Percentiles rank a stretch among this genome's conserved stretches.
Conservation (phyloP, 2,113 vertebrate genomes). For the Vicugna pacos region DNA sequence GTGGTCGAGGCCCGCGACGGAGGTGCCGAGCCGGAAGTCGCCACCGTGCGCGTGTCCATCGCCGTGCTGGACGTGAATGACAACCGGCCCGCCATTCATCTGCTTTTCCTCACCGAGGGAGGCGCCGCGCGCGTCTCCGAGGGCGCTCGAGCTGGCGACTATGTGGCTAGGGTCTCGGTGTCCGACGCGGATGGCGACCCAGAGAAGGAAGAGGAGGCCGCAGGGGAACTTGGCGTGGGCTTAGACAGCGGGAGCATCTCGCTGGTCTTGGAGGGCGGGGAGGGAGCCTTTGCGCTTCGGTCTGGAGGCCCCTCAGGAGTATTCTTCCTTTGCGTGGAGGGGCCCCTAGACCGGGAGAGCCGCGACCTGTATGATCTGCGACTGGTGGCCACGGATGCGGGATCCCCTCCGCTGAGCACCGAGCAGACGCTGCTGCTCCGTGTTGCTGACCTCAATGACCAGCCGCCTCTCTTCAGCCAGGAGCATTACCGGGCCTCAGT, state of each 20-base stretch:
- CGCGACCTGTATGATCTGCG: slow-evolving; percentile 89
- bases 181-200: slow-evolving; percentile 90
- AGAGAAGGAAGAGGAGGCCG: slow-evolving; percentile 36
- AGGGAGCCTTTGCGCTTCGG: slow-evolving; percentile 87
- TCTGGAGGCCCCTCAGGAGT: slow-evolving; percentile 86
- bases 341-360: slow-evolving; percentile 90
- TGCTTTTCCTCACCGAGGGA: slow-evolving; percentile 92
- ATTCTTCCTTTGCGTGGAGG: slow-evolving; percentile 91
- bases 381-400: slow-evolving; percentile 90
- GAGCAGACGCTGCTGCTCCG: slow-evolving; percentile 87
- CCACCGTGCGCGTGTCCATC: slow-evolving; percentile 90
- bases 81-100: slow-evolving; percentile 90
- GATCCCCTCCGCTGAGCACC: slow-evolving; percentile 88
- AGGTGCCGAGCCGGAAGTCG: slow-evolving; percentile 91
- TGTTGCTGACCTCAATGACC: slow-evolving; percentile 92
- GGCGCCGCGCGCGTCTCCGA: slow-evolving; percentile 91
- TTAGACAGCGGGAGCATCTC: slow-evolving; percentile 82
- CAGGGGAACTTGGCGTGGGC: slow-evolving; percentile 71
- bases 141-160: slow-evolving; percentile 89
- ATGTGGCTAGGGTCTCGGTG: slow-evolving; percentile 93
- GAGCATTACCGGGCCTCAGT: slow-evolving; percentile 86
- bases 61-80: slow-evolving; percentile 94
- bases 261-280: slow-evolving; percentile 86
- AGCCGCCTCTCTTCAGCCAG: slow-evolving; percentile 89
- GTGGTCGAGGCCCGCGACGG: slow-evolving; percentile 92